Base-by-base conservation (phyloP, 2,888 invertebrate genomes). In the Sminthurides aquaticus region DNA sequence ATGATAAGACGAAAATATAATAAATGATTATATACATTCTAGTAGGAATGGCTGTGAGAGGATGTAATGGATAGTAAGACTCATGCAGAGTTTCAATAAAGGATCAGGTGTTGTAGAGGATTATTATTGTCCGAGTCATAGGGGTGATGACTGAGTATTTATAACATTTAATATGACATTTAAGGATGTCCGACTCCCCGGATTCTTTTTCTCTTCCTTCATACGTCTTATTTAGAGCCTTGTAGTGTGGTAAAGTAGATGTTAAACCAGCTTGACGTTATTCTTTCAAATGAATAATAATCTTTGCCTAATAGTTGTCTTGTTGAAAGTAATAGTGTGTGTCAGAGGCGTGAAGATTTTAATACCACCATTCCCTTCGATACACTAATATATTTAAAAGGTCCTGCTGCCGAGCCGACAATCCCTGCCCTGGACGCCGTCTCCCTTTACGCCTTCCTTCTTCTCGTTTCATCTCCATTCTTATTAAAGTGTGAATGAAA, bases 51-150 rank as follows among this genome's bases (percentile, higher is more conserved):
- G 18, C 28, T 27, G 3, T 20, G 25, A 15, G 15, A 20, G 18
- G 26, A n/a, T 60, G 52, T 60, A 49, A 49, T 49, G 5, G 27
- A 60, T 52, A 60, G 49, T 52, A 52, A 49, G 60, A 54, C 5
- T 49, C 60, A 60, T 52, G 60, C 27, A 15, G 60, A 27, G 60
- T 34, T 34, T 34, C 8, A 5, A 34, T 15, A 34, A 34, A 34
- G 43, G 43, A n/a, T 15, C 43, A 34, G 43, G 43, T 34, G 43
- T 34, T 5, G 8, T 34, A 5, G 15, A 15, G 43, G 43, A 34
- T 11, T 34, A 34, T 34, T 15, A 34, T 34, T 34, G 43, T 34
- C 43, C 43, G 15, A 5, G 43, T 15, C n/a, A 15, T 11, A 15
- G 43, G 43, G 43, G 43, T 34, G 43, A 34, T 5, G 8, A 15